Percentiles rank a stretch among this genome's conserved stretches.
Evolutionary conservation across 1,140 invertebrate species (phyloP).

Genomic region (Caenorhabditis brenneri): DNA sequence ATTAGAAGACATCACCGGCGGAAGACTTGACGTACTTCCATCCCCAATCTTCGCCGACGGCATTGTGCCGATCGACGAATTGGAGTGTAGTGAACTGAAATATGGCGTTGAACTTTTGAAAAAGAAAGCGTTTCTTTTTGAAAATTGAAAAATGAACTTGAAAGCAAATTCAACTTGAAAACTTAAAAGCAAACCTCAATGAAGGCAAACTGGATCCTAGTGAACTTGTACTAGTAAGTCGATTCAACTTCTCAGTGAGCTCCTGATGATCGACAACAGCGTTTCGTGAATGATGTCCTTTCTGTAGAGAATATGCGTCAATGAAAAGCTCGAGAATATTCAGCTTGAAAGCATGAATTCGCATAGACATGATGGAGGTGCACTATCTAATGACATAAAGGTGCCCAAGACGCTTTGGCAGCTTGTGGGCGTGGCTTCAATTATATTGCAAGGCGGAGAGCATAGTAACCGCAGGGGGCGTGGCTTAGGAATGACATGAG

Average conservation of each 20-base stretch:
- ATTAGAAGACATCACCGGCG: slow-evolving; percentile 67
- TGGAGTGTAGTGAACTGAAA: slow-evolving; percentile 74
- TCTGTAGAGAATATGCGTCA: slow-evolving; percentile 8
- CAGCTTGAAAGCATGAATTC: slow-evolving; percentile 22
- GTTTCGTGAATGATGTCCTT: slow-evolving; percentile 8
- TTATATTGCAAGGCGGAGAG: neutral
- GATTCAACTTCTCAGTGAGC: slow-evolving; percentile 38
- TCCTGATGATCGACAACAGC: slow-evolving; percentile 32
- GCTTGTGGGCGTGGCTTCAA: neutral
- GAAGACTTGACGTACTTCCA: slow-evolving; percentile 56
- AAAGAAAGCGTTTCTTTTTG: neutral
- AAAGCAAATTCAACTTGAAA: neutral
- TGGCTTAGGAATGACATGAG: neutral
- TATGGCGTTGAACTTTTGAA: neutral
- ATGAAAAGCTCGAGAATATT: neutral
- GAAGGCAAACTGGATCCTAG: slow-evolving; percentile 34
- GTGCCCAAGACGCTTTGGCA: neutral
- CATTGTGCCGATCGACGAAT: slow-evolving; percentile 75
- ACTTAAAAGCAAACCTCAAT: neutral
- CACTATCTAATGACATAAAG: neutral
- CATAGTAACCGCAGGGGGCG: neutral
- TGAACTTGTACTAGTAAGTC: neutral
- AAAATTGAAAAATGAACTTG: neutral
- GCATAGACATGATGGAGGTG: neutral
- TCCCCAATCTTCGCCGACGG: slow-evolving; percentile 71